phyloP scores from a whole-genome alignment of 2,797 vertebrate genomes.

The Percopsis omiscomaycus region DNA sequence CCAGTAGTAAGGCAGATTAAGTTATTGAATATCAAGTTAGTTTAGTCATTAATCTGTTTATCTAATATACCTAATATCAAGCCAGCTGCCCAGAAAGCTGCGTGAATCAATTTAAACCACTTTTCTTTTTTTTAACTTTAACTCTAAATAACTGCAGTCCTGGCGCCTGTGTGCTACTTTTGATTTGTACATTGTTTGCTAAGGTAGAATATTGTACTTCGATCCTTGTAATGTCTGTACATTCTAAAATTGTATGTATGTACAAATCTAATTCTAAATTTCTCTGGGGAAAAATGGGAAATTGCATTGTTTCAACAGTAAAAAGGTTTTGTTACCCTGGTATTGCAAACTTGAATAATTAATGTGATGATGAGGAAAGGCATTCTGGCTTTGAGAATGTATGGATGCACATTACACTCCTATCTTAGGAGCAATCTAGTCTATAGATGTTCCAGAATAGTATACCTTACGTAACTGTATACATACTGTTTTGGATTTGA shows the following conservation, averaged over 20 bases:
- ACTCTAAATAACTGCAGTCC: constrained; percentile 4
- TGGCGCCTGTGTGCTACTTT: constrained; percentile 23
- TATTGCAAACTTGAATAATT: too few relatives aligned
- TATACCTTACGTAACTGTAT: not conserved
- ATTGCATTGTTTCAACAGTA: too few relatives aligned
- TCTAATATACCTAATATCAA: constrained; percentile 2
- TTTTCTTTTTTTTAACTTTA: too few relatives aligned
- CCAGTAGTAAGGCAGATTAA: too few relatives aligned
- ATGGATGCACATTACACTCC: too few relatives aligned
- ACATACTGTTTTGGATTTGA: not conserved
- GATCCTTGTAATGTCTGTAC: constrained; percentile 31
- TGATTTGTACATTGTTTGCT: constrained; percentile 27
- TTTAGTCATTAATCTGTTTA: not conserved
- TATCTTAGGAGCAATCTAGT: too few relatives aligned
- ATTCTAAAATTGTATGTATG: constrained; percentile 17
- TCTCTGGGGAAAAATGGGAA: not conserved
- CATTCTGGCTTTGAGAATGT: too few relatives aligned
- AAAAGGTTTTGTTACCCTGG: too few relatives aligned
- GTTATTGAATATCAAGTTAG: too few relatives aligned
- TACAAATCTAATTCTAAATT: constrained; percentile 6
- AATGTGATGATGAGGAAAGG: too few relatives aligned
- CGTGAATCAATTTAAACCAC: constrained; percentile 2
- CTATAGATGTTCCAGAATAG: not conserved
- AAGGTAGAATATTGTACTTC: constrained; percentile 12
- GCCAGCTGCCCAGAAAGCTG: constrained; percentile 6